phyloP scores from a whole-genome alignment of 2,797 vertebrate genomes.

The Luscinia luscinia region DNA sequence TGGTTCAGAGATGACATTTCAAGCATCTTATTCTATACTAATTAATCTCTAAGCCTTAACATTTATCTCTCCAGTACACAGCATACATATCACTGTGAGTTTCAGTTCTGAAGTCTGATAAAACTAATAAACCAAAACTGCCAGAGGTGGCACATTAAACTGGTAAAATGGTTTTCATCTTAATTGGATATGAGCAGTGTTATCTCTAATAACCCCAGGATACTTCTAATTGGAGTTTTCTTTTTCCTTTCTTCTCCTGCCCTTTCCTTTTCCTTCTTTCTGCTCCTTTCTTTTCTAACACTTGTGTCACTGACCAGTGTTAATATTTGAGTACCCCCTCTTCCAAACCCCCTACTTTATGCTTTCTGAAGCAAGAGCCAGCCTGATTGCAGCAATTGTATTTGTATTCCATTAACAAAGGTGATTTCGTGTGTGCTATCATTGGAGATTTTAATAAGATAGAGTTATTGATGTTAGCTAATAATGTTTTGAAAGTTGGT shows the following conservation, averaged over 20 bases:
- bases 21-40: constrained; percentile 74
- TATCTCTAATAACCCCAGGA: constrained; percentile 84
- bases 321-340: constrained; percentile 53
- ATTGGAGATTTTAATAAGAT: constrained; percentile 60
- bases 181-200: constrained; percentile 83
- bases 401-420: constrained; percentile 66
- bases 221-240: constrained; percentile 83
- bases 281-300: constrained; percentile 53
- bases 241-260: constrained; percentile 8
- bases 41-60: constrained; percentile 73
- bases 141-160: constrained; percentile 84
- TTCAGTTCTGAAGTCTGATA: constrained; percentile 81
- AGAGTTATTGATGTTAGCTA: constrained; percentile 53
- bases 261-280: constrained; percentile 11
- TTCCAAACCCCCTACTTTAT: neutral
- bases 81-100: constrained; percentile 72
- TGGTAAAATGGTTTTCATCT: constrained; percentile 83
- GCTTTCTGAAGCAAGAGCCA: neutral
- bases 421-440: constrained; percentile 50
- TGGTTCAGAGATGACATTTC: constrained; percentile 72
- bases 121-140: constrained; percentile 84
- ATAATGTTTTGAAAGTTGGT: constrained; percentile 57
- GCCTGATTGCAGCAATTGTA: constrained; percentile 17
- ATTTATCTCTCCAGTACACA: constrained; percentile 71
- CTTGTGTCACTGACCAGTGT: constrained; percentile 70